Conservation (phyloP, 2,888 invertebrate species). For the Drosophila nr. perissopoda region DNA sequence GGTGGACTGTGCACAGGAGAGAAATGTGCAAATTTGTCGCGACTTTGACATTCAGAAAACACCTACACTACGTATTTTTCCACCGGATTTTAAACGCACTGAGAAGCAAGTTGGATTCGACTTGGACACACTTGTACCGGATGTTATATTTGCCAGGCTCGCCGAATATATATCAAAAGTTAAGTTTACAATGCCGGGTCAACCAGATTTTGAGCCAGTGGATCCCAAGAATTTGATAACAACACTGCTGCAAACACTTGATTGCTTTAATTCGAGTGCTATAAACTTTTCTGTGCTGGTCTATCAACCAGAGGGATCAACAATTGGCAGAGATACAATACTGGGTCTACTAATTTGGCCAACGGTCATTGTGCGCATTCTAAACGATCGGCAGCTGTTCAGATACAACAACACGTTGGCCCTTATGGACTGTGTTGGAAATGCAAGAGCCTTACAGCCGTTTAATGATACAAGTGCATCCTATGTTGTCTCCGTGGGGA, state of each 20-base stretch:
- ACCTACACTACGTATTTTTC: conserved; percentile 45
- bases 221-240: background rate
- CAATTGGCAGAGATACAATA: conserved; percentile 55
- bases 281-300: conserved; percentile 37
- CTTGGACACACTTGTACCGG: conserved; percentile 16
- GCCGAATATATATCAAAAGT: conserved; percentile 19
- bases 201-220: conserved; percentile 34
- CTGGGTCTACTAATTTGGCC: conserved; percentile 45
- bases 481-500: conserved; percentile 37
- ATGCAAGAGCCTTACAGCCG: background rate
- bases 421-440: conserved; percentile 28
- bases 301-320: conserved; percentile 39
- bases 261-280: background rate
- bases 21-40: conserved; percentile 53
- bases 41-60: conserved; percentile 39
- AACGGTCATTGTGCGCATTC: conserved; percentile 42
- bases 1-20: conserved; percentile 60
- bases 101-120: conserved; percentile 20
- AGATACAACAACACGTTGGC: conserved; percentile 8
- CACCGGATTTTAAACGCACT: conserved; percentile 26
- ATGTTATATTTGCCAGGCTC: background rate
- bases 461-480: background rate
- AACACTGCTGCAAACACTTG: background rate
- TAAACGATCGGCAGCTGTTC: conserved; percentile 14
- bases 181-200: conserved; percentile 7